Evolutionary conservation across 2,797 vertebrate genomes (phyloP).

Genomic region (Anniella stebbinsi): DNA sequence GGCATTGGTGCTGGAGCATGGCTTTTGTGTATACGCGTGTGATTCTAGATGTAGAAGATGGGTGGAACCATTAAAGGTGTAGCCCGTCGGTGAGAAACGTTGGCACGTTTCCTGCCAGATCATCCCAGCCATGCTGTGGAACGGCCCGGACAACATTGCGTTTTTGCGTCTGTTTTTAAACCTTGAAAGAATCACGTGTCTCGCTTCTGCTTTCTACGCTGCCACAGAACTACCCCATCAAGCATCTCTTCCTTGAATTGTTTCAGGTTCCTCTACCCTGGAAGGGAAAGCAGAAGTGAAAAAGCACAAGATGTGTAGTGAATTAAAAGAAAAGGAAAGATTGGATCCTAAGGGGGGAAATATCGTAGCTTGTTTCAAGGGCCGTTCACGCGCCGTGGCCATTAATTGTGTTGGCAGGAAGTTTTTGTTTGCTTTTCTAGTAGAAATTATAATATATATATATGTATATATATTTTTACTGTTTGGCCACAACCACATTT

Average conservation of each 20-base stretch:
- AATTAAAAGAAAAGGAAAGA: neutral
- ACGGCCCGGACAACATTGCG: neutral
- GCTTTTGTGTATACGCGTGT: neutral
- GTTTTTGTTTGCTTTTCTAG: slow-evolving; percentile 45
- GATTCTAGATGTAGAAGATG: neutral
- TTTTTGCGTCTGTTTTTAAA: neutral
- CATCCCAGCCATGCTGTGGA: fast-evolving
- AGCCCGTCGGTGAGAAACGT: neutral
- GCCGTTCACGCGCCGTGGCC: slow-evolving; percentile 64
- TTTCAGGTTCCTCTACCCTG: slow-evolving; percentile 58
- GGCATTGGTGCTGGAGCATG: slow-evolving; percentile 54
- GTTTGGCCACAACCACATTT: slow-evolving; percentile 53
- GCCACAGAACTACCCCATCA: slow-evolving; percentile 50
- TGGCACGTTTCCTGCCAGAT: neutral
- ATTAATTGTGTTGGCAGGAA: slow-evolving; percentile 54
- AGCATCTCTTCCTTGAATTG: slow-evolving; percentile 47
- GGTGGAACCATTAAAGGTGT: slow-evolving; percentile 9
- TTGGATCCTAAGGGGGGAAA: slow-evolving; percentile 12
- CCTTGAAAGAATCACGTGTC: neutral
- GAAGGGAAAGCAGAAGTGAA: slow-evolving; percentile 65
- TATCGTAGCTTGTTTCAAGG: neutral
- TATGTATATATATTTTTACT: no score
- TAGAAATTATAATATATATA: slow-evolving; percentile 62
- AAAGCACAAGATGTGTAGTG: neutral
- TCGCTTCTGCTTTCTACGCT: slow-evolving; percentile 65